Evolutionary conservation across 2,113 vertebrate genomes (phyloP), one percentile per base, ranked within the genome.

Genomic region (Urocitellus parryii): DNA sequence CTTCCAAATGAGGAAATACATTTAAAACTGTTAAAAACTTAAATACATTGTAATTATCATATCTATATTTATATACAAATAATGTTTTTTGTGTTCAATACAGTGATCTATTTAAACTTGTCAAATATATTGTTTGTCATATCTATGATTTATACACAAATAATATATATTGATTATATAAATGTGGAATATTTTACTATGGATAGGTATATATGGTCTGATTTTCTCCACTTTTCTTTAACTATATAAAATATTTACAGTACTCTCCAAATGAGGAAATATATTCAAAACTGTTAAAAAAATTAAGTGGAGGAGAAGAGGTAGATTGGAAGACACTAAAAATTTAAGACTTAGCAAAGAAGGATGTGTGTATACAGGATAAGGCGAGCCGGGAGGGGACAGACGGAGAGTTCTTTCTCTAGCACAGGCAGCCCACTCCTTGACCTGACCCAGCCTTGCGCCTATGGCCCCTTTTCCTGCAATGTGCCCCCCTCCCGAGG

Each of bases 1-100:
- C 73, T 91, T 82, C 56, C 42, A 89, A 45, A 65, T 51, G 39
- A 58, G 58, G 56, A 70, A 92, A 83, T 37, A 90, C n/a, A 78
- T 42, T 83, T 18, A 94, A 70, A 90, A 91, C 14, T 90, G 34
- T 14, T 63, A 63, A 63, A 27, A 63, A 58, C 17, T 58, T 22
- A 58, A 63, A 13, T 29, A 53, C 37, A 7, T 72, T 11, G 24
- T 27, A 24, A 27, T 63, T 63, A 63, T 63, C 22, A 63, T 63
- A 61, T 63, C 61, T 25, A 63, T 63, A 24, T 70, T 88, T 24
- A 63, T 27, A 25, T 9, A 63, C 24, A 63, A 22, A 58, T 58
- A 58, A 58, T 17, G 5, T 56, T 24, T 22, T 58, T 58, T 58
- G 56, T 56, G 18, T 56, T 56, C 20, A 18, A 18, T 20, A 56